Percentiles rank a stretch among this genome's conserved stretches.
phyloP scores from a whole-genome alignment of 2,113 vertebrate species.

The Xenopus laevis region DNA sequence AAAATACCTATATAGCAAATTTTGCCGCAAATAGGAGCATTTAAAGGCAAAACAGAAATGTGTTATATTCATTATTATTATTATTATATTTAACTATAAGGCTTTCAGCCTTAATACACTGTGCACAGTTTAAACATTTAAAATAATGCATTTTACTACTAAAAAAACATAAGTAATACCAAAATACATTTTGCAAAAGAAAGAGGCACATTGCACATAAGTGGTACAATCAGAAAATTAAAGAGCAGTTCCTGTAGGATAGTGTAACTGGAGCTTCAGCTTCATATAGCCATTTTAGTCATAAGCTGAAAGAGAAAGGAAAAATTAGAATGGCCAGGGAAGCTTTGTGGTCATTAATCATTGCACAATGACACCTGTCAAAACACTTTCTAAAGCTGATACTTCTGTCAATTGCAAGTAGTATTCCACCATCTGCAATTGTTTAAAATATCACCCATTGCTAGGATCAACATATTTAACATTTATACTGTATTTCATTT shows the following conservation, averaged over 20 bases:
- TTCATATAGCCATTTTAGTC: slow-evolving; percentile 68
- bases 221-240: slow-evolving; percentile 58
- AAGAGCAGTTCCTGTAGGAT: slow-evolving; percentile 69
- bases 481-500: slow-evolving; percentile 59
- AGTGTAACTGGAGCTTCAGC: slow-evolving; percentile 72
- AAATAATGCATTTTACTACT: no score
- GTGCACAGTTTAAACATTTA: no score
- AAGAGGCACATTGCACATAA: slow-evolving; percentile 4
- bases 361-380: slow-evolving; percentile 85
- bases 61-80: no score
- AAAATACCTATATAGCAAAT: no score
- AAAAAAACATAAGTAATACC: no score
- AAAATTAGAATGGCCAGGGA: slow-evolving; percentile 79
- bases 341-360: slow-evolving; percentile 92
- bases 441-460: slow-evolving; percentile 78
- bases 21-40: no score
- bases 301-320: slow-evolving; percentile 75
- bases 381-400: slow-evolving; percentile 78
- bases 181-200: no score
- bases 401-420: slow-evolving; percentile 81
- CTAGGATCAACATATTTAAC: slow-evolving; percentile 64
- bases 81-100: no score
- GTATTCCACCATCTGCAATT: slow-evolving; percentile 81
- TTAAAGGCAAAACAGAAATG: no score
- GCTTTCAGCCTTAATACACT: no score